Percentiles rank a stretch among this genome's conserved stretches.
Conservation (phyloP, 2,113 vertebrate species). For the Pan paniscus region DNA sequence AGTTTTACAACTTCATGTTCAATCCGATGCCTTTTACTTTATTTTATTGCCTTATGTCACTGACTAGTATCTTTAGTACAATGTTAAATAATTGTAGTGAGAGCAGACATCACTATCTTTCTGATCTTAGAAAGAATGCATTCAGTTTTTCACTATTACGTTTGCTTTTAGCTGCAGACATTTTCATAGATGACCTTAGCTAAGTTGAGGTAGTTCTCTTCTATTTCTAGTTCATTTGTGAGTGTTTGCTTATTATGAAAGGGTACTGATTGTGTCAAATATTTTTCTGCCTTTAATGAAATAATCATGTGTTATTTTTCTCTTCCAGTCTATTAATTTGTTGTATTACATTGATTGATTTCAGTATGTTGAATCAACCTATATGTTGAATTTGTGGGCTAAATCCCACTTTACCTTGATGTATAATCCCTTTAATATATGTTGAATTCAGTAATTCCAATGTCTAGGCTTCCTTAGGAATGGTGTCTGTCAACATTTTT, state of each 20-base stretch:
- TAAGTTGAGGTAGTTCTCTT: not conserved
- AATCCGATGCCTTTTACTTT: not conserved
- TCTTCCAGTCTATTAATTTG: not conserved
- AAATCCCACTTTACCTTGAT: not conserved
- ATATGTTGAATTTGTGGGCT: not conserved
- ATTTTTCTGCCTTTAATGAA: not conserved
- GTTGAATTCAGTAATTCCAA: not conserved
- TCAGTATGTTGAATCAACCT: not conserved
- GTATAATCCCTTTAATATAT: not conserved
- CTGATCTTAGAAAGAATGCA: not conserved
- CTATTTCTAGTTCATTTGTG: not conserved
- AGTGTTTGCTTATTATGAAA: not conserved
- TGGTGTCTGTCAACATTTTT: not conserved
- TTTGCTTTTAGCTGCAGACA: not conserved
- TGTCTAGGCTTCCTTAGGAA: not conserved
- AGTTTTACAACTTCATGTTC: not conserved
- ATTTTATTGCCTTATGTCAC: not conserved
- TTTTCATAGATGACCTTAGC: not conserved
- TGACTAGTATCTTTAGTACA: not conserved
- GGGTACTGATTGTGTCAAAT: not conserved
- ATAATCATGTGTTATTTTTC: not conserved
- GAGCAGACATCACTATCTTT: not conserved
- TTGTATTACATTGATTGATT: not conserved
- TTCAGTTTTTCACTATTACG: not conserved
- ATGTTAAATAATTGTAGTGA: not conserved